Conservation (phyloP, 64 coral and sea anemone species). For the Montipora sp. region DNA sequence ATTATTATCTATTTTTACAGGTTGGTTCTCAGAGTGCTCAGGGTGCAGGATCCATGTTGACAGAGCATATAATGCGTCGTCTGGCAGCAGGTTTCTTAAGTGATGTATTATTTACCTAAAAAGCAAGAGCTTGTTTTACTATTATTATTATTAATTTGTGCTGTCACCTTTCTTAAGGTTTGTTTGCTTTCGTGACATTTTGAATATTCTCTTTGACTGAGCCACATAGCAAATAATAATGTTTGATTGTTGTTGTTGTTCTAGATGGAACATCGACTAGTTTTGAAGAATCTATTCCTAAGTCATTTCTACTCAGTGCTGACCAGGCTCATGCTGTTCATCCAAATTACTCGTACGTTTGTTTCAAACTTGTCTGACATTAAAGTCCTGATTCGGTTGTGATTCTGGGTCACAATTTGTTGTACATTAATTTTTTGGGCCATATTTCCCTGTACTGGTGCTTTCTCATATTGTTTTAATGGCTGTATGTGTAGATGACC, state of each 20-base stretch:
- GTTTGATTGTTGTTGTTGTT: not conserved
- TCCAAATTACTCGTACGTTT: conserved; percentile 91
- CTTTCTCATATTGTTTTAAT: no score
- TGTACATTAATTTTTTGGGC: no score
- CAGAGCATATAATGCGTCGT: conserved; percentile 89
- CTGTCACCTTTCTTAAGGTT: no score
- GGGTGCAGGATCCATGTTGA: conserved; percentile 83
- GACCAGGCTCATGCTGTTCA: conserved; percentile 95
- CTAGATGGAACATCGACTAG: conserved; percentile 70
- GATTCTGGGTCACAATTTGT: no score
- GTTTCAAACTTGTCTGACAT: not conserved
- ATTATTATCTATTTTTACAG: conserved; percentile 1
- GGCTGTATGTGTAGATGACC: no score
- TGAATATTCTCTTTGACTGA: no score
- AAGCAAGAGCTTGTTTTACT: no score
- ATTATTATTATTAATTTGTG: no score
- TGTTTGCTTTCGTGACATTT: no score
- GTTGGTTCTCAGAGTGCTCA: conserved; percentile 97
- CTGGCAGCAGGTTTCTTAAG: conserved; percentile 46
- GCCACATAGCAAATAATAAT: no score
- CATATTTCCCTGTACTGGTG: no score
- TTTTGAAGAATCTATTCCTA: conserved; percentile 93
- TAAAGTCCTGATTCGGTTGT: not conserved
- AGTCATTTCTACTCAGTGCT: conserved; percentile 94
- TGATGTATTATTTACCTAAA: no score